Conservation (phyloP, 1,140 invertebrate species). For the Apis laboriosa region DNA sequence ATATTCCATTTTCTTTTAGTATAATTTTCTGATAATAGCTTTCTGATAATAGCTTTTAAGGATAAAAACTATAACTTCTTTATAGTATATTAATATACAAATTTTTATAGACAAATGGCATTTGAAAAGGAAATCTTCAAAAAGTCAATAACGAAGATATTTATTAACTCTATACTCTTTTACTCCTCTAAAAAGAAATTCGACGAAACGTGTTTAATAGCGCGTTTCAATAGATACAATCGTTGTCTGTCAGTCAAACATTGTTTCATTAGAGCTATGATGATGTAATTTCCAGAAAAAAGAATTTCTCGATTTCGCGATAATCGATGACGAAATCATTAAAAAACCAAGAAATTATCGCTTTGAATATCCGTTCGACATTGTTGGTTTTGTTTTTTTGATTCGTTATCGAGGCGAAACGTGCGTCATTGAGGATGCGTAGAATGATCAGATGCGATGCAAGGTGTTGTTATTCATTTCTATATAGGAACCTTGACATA, state of each 20-base stretch:
- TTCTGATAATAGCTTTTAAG: too few species aligned
- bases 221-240: too few species aligned
- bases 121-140: too few species aligned
- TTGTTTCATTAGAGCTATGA: not conserved
- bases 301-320: not conserved
- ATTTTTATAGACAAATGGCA: too few species aligned
- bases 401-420: not conserved
- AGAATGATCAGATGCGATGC: not conserved
- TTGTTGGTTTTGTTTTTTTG: not conserved
- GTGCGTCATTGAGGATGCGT: constrained; percentile 19
- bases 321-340: not conserved
- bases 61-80: too few species aligned
- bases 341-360: not conserved
- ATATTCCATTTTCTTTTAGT: too few species aligned
- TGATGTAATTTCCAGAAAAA: not conserved
- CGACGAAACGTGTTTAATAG: too few species aligned
- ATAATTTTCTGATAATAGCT: too few species aligned
- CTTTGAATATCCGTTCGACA: not conserved
- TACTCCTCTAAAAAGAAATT: too few species aligned
- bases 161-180: too few species aligned
- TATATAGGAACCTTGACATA: constrained; percentile 27
- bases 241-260: not conserved
- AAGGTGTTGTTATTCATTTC: not conserved
- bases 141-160: too few species aligned
- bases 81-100: too few species aligned